These are phyloP conservation scores for Zosterops lateralis DNA, from an alignment of 2,113 vertebrate genomes.

Conservation along the genomic window DNA sequence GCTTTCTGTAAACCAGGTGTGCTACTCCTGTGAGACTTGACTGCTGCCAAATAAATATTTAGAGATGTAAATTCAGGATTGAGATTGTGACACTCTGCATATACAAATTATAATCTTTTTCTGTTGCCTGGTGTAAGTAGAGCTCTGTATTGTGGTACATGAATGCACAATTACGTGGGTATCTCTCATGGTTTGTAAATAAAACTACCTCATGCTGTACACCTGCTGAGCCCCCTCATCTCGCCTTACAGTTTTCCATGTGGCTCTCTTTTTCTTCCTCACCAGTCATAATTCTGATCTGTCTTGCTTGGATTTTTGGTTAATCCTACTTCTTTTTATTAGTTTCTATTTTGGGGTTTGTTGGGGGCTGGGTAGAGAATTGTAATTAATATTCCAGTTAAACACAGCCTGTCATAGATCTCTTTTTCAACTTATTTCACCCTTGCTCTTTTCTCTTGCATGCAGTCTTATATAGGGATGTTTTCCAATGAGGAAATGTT, in stretches of 20 bases:
- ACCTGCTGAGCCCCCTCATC: background rate
- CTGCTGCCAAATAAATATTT: background rate
- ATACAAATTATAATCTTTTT: background rate
- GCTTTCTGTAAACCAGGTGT: background rate
- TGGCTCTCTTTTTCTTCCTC: background rate
- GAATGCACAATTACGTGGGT: background rate
- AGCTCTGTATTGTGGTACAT: fast-evolving
- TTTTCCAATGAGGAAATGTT: background rate
- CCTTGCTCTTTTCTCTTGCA: background rate
- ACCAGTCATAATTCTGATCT: background rate
- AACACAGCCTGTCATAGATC: background rate
- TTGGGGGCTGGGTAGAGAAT: fast-evolving
- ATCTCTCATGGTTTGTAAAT: background rate
- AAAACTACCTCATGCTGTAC: background rate
- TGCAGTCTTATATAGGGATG: background rate
- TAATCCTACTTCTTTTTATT: background rate
- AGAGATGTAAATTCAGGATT: background rate
- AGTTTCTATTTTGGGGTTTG: background rate
- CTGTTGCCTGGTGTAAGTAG: background rate
- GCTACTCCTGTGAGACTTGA: background rate
- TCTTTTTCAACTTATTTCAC: background rate
- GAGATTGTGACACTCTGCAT: background rate
- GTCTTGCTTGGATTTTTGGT: background rate
- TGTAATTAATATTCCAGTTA: background rate
- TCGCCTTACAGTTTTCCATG: background rate